Base-by-base conservation (phyloP, 2,797 vertebrate species). In the Paratrypauchen microcephalus region DNA sequence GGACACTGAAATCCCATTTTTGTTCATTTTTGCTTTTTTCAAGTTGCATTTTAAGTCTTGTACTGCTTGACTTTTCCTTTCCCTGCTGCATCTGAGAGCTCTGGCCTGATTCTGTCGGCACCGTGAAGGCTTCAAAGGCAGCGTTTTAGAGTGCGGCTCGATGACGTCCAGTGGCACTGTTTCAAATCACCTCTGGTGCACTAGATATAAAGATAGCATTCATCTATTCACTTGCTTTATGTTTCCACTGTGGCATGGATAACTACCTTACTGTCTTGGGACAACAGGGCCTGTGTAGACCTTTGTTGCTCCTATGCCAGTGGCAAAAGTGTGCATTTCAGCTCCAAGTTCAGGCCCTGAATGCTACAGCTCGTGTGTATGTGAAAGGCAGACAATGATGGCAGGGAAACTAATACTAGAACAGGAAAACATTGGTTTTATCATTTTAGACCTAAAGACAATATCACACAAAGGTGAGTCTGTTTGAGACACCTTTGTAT, bases 181-280 rank as follows among this genome's bases (percentile, higher is more conserved):
- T 90, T 91, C 88, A 91, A 86, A 89, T 89, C 90, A 90, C 91
- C 89, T 90, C 87, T 90, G 89, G 87, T 88, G 86, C 84, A 79
- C 87, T 65, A 84, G 89, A 91, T 89, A 89, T 87, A 90, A 91
- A 89, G 90, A 91, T 90, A 88, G 86, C 85, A 90, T 92, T 92
- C 90, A 91, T 92, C 86, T 82, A 80, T 86, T 86, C 79, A 89
- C 87, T 65, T 86, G 83, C 85, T 90, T 91, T 88, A 85, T 87
- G 87, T 91, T 91, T 84, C 83, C 83, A 82, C 85, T 89, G 88
- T 86, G 84, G 84, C 88, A 82, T 79, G 87, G 87, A 87, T 87
- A 90, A 91, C 89, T 84, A 88, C 88, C 86, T 88, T 86, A 88
- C 89, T 87, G 90, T 90, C 86, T 75, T 72, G 8, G 84, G 79